These are phyloP conservation scores for Melanaphis sacchari DNA, from an alignment of 1,140 invertebrate species.

Conservation along the genomic window DNA sequence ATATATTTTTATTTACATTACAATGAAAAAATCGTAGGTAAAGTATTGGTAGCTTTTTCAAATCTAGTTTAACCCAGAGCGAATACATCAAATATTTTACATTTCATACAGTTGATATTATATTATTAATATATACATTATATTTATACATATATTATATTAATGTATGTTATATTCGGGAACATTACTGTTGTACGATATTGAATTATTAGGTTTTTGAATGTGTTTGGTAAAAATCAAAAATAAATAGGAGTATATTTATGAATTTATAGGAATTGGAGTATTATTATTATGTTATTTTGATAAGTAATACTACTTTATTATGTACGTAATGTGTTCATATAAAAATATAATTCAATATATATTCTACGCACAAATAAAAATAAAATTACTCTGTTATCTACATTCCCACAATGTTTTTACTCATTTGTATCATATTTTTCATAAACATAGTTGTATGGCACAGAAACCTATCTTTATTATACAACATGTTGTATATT, in stretches of 20 bases:
- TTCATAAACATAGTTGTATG: background rate
- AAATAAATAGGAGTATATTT: background rate
- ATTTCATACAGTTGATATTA: background rate
- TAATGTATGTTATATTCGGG: background rate
- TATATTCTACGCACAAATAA: background rate
- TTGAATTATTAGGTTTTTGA: background rate
- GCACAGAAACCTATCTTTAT: background rate
- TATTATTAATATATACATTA: background rate
- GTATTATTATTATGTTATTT: background rate
- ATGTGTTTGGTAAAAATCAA: background rate
- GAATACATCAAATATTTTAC: background rate
- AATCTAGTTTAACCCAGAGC: background rate
- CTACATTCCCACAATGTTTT: background rate
- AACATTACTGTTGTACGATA: background rate
- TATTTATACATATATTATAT: background rate
- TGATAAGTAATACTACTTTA: background rate
- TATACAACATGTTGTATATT: background rate
- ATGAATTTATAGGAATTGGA: background rate
- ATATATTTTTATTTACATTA: background rate
- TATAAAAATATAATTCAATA: background rate
- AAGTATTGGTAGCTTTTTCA: background rate
- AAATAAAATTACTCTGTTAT: background rate
- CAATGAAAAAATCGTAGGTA: background rate
- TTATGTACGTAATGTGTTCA: background rate
- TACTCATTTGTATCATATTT: background rate